phyloP scores from a whole-genome alignment of 2,888 invertebrate species.

The Polymixis lichenea region DNA sequence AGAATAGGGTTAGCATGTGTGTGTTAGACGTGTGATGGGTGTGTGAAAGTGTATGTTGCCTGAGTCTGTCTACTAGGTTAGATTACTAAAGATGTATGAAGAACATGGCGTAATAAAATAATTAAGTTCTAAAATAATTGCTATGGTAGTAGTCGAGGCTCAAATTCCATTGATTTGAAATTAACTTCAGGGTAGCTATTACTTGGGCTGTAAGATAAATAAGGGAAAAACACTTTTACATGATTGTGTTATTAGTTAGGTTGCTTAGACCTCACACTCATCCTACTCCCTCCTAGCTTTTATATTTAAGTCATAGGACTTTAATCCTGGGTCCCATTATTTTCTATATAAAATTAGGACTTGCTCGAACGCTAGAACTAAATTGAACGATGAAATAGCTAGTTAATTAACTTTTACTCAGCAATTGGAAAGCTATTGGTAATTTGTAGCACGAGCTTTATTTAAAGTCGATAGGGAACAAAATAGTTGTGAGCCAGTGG shows the following conservation, averaged over 20 bases:
- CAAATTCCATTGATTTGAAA: background rate
- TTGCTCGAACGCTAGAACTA: slow-evolving; percentile 12
- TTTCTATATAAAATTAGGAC: slow-evolving; percentile 4
- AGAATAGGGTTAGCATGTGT: no score
- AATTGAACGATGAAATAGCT: slow-evolving; percentile 20
- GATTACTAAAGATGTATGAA: background rate
- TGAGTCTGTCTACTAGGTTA: no score
- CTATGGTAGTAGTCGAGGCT: background rate
- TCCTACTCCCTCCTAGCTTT: background rate
- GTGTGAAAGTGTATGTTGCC: background rate
- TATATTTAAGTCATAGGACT: background rate
- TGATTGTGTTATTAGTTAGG: background rate
- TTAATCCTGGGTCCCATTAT: background rate
- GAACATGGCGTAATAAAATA: background rate
- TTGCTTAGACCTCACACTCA: background rate
- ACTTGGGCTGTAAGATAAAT: background rate
- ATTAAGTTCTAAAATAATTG: background rate
- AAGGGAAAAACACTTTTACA: background rate
- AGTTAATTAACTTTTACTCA: slow-evolving; percentile 26
- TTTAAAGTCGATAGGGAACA: background rate
- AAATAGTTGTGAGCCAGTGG: background rate
- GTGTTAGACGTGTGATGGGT: no score
- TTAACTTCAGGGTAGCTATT: background rate
- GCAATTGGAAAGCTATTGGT: slow-evolving; percentile 23
- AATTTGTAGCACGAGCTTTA: slow-evolving; percentile 2